A percentile compares a stretch with the other conserved stretches of the same genome.
Conservation (phyloP, 2,888 invertebrate species). For the Heptascelio sp. region DNA sequence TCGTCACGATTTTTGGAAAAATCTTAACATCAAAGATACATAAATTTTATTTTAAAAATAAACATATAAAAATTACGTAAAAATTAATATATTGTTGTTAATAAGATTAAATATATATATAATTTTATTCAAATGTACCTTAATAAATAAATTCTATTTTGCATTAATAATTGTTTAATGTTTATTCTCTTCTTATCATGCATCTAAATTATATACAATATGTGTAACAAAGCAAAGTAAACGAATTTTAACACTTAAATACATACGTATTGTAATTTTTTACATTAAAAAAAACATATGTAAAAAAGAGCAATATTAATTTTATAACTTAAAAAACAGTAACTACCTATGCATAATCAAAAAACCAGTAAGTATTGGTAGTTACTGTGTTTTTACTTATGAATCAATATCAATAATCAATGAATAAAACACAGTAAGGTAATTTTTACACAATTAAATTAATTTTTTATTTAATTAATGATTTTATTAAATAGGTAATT, state of each 20-base stretch:
- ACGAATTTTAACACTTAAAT: neutral
- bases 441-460: neutral
- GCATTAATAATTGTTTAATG: neutral
- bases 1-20: constrained; percentile 37
- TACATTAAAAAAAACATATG: neutral
- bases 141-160: neutral
- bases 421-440: neutral
- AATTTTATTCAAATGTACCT: neutral
- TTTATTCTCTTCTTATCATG: neutral
- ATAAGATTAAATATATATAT: neutral
- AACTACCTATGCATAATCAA: neutral
- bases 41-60: neutral
- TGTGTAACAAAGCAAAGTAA: neutral
- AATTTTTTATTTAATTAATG: neutral
- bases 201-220: neutral
- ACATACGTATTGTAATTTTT: neutral
- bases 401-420: neutral
- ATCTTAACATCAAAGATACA: neutral
- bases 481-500: neutral
- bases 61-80: neutral
- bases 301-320: neutral
- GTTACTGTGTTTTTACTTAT: constrained; percentile 11
- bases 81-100: neutral
- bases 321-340: constrained; percentile 5
- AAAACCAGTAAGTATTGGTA: neutral